Evolutionary conservation across 2,797 vertebrate genomes (phyloP), one percentile per base, ranked within the genome.

Genomic region (Sebastes vulpes): DNA sequence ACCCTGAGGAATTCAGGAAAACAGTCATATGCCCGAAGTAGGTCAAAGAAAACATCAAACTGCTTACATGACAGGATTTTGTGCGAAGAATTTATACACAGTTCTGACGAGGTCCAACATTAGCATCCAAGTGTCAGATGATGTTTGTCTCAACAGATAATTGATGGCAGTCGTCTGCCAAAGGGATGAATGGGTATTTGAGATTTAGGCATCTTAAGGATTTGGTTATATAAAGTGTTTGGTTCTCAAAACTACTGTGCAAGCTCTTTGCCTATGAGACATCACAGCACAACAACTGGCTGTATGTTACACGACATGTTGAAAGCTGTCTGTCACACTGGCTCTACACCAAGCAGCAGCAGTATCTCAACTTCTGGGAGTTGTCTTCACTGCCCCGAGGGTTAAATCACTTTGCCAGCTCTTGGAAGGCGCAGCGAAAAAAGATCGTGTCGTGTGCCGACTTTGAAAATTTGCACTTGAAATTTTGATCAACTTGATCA

Each of bases 1-100:
- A 99, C 91, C 94, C 99, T 99, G 88, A 74, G 26, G 94, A 42
- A 50, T 8, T 88, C 73, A 57, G 14, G 4, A 28, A 58, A 31
- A 63, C 4, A 54, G 16, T 21, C 2, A 9, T 59, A 12, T 23
- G 38, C 23, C 1, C n/a, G 31, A 70, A 66, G 16, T 6, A 58
- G 21, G 26, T 26, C 16, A 78, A 72, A 63, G 23, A 50, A 58
- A 65, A 50, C 8, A 38, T 21, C 12, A 26, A 25, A 70, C 2
- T 31, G 20, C 12, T 26, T 28, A 6, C 25, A 77, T 35, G 1
- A 16, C 32, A 29, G 1, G 8, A 73, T 20, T 38, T 57, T 58
- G 35, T 31, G 21, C 2, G 6, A 29, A 16, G 6, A 18, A 5
- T 29, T 6, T 46, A 18, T 3, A 42, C 9, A 26, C 16, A 35